Percentiles rank a stretch among this genome's conserved stretches.
Conservation (phyloP, 2,113 vertebrate species). For the Sorex araneus region DNA sequence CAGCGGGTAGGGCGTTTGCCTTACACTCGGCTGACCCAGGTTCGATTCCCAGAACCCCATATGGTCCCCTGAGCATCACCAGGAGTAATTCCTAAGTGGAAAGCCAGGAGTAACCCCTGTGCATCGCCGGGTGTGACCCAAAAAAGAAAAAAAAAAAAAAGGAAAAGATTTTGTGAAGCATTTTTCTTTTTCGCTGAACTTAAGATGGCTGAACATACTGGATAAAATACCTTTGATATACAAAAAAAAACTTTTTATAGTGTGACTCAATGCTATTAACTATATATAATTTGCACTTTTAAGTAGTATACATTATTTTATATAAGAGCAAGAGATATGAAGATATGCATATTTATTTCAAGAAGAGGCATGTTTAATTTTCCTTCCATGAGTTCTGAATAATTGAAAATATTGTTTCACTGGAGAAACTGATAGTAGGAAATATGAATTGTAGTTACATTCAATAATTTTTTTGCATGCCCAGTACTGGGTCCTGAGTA, state of each 20-base stretch:
- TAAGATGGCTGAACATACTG: not conserved
- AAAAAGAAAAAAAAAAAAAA: too few relatives aligned
- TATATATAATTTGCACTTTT: not conserved
- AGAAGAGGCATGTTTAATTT: constrained; percentile 44
- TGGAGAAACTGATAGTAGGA: not conserved
- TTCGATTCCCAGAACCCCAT: too few relatives aligned
- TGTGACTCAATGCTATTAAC: constrained; percentile 21
- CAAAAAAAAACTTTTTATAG: not conserved
- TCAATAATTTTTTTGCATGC: too few relatives aligned
- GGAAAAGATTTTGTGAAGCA: not conserved
- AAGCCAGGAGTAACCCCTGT: too few relatives aligned
- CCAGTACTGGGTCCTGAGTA: not conserved
- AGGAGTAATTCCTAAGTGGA: too few relatives aligned
- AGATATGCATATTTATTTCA: constrained; percentile 27
- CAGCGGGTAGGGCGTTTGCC: too few relatives aligned
- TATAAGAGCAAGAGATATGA: constrained; percentile 31
- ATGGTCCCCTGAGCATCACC: too few relatives aligned
- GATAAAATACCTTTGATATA: constrained; percentile 16
- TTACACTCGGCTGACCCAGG: too few relatives aligned
- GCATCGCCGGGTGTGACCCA: too few relatives aligned
- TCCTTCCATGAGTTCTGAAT: constrained; percentile 23
- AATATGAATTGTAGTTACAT: constrained; percentile 2
- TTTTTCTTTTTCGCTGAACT: constrained; percentile 20
- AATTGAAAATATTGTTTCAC: constrained; percentile 13
- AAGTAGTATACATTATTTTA: not conserved